phyloP scores from a whole-genome alignment of 2,797 vertebrate species.

The Pelobates cultripes region DNA sequence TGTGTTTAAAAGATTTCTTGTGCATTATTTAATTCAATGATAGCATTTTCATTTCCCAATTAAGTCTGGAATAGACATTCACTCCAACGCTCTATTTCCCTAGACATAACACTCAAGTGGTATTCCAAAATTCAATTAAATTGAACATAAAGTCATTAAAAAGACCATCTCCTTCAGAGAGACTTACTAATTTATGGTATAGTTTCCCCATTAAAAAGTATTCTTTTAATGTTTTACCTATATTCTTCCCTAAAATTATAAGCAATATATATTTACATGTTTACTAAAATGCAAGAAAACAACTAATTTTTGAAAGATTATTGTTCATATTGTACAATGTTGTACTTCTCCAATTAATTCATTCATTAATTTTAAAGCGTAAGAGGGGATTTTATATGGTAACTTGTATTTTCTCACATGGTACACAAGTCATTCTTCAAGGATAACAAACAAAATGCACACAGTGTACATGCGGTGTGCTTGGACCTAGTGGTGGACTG shows the following conservation, averaged over 20 bases:
- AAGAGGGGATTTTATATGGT: too few relatives aligned
- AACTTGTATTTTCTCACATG: too few relatives aligned
- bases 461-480: too few relatives aligned
- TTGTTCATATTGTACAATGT: too few relatives aligned
- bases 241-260: neutral
- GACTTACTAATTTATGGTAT: conserved; percentile 29
- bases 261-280: neutral
- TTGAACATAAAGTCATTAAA: conserved; percentile 40
- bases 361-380: too few relatives aligned
- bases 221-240: neutral
- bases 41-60: conserved; percentile 51
- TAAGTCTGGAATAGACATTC: conserved; percentile 45
- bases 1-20: conserved; percentile 46
- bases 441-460: too few relatives aligned
- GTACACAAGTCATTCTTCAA: too few relatives aligned
- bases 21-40: conserved; percentile 45
- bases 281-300: neutral
- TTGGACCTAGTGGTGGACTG: too few relatives aligned
- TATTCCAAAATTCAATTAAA: conserved; percentile 51
- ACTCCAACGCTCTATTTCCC: conserved; percentile 43
- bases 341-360: too few relatives aligned
- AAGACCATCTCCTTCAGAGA: conserved; percentile 15
- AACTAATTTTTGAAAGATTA: too few relatives aligned
- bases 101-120: conserved; percentile 43
- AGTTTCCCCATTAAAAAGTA: conserved; percentile 3